Percentiles rank a stretch among this genome's conserved stretches.
Evolutionary conservation across 2,113 vertebrate genomes (phyloP).

Genomic region (Sinocyclocheilus anshuiensis): DNA sequence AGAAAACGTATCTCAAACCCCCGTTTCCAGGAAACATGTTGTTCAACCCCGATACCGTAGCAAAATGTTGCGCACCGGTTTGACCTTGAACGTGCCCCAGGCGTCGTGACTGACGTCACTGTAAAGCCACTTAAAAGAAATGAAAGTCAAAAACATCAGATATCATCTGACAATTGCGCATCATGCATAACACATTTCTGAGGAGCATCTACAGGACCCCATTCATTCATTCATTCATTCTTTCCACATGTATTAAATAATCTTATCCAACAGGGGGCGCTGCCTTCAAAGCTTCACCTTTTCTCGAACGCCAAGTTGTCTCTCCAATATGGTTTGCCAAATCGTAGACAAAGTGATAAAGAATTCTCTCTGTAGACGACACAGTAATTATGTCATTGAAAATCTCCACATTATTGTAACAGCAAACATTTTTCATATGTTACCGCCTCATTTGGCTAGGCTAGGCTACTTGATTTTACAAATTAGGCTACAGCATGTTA

Average conservation of each 20-base stretch:
- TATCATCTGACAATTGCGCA: background rate
- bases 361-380: background rate
- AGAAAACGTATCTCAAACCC: no score
- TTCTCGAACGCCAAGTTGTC: background rate
- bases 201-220: no score
- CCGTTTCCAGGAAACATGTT: no score
- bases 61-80: no score
- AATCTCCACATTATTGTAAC: background rate
- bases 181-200: background rate
- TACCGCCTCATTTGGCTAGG: background rate
- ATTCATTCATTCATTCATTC: no score
- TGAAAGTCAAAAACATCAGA: background rate
- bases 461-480: background rate
- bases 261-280: conserved; percentile 43
- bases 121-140: background rate
- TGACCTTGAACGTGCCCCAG: no score
- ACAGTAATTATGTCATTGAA: background rate
- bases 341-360: background rate
- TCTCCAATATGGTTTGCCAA: background rate
- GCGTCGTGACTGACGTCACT: no score
- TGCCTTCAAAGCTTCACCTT: conserved; percentile 23
- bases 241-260: background rate
- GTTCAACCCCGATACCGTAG: no score
- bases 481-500: background rate
- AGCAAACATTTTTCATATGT: background rate